Conservation (phyloP, 2,888 invertebrate species). For the Hydropsyche betteni region DNA sequence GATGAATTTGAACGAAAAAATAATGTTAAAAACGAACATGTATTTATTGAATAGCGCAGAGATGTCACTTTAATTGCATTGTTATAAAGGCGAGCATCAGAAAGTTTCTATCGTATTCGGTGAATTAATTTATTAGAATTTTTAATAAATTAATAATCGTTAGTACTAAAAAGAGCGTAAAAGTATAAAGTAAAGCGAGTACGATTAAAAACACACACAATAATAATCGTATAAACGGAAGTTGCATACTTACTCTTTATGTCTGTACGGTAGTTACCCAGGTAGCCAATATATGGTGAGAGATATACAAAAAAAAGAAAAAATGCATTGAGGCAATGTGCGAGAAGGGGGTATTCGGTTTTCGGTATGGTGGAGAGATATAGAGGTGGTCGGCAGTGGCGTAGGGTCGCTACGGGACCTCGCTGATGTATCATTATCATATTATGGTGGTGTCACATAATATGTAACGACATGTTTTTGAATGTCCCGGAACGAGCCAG, state of each 20-base stretch:
- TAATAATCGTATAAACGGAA: slow-evolving; percentile 64
- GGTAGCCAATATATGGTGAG: slow-evolving; percentile 76
- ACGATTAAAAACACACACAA: slow-evolving; percentile 64
- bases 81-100: slow-evolving; percentile 1
- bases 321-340: slow-evolving; percentile 66
- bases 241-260: slow-evolving; percentile 75
- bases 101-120: not conserved
- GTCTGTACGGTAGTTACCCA: slow-evolving; percentile 72
- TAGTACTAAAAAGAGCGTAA: slow-evolving; percentile 41
- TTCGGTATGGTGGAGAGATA: slow-evolving; percentile 1
- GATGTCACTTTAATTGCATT: slow-evolving; percentile 8
- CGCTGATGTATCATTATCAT: not conserved
- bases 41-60: not conserved
- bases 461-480: not conserved
- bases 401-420: slow-evolving; percentile 22
- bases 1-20: not conserved
- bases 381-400: slow-evolving; percentile 11
- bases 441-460: too few species aligned
- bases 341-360: slow-evolving; percentile 43
- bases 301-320: slow-evolving; percentile 68
- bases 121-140: slow-evolving; percentile 1
- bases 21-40: not conserved
- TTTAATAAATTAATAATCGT: slow-evolving; percentile 1
- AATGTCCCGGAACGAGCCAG: slow-evolving; percentile 32
- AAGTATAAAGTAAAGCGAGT: slow-evolving; percentile 55